Evolutionary conservation across 2,888 invertebrate genomes (phyloP), one percentile per base, ranked within the genome.

Genomic region (Agriopis leucophaearia): DNA sequence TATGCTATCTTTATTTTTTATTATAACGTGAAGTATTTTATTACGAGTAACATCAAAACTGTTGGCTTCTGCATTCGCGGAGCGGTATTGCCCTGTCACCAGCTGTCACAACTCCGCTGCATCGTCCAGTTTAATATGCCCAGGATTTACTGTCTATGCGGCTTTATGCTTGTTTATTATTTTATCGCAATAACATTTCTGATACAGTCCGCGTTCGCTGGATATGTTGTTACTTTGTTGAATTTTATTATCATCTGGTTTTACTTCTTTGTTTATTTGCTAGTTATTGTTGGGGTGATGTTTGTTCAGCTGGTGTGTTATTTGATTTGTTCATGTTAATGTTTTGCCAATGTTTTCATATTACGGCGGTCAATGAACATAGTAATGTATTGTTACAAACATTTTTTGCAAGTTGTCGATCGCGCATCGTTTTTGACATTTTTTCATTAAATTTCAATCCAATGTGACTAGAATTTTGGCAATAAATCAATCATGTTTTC

Each of bases 131-230:
- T 72, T 79, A 79, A 74, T 79, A 78, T 77, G 76, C 73, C 74
- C 73, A 75, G 78, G 78, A 81, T 78, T 83, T 84, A 80, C 77
- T 77, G 75, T 71, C 70, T 42, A 16, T 12, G 45, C 27, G 42
- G 55, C 36, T 57, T 64, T 27, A 16, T 57, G 50, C 57, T 52
- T 59, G 60, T 50, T 60, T 65, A 59, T 65, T 59, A 60, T 65
- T 65, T 65, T 59, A 65, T 60, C 54, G 48, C 65, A 54, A 42
- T 60, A 55, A 47, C 65, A 50, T 59, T 66, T 66, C 66, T 61
- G 57, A 45, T 61, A 57, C 38, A 61, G 56, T 40, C 15, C 38
- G 13, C 27, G 15, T 55, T 47, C 40, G n/a, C 40, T 48, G 48
- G 52, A 58, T 59, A 16, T 51, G 18, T 18, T 55, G 35, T 9